These are phyloP conservation scores for Drosophila anomalata DNA, from an alignment of 2,888 invertebrate species.

Conservation along the genomic window DNA sequence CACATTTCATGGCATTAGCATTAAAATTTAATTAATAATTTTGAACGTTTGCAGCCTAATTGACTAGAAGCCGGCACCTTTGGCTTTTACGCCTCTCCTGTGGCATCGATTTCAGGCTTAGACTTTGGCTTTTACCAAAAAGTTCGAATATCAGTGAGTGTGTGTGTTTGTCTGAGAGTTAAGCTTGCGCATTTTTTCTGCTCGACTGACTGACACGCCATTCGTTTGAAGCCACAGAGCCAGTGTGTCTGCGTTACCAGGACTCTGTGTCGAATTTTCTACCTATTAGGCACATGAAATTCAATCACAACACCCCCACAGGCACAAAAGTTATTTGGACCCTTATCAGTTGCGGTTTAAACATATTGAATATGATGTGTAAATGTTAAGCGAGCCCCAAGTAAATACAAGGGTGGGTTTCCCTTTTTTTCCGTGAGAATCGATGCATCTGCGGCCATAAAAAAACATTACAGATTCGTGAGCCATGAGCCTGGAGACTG, in stretches of 20 bases:
- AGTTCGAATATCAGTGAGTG: slow-evolving; percentile 2
- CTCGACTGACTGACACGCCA: slow-evolving; percentile 62
- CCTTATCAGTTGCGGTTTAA: slow-evolving; percentile 67
- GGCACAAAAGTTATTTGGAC: slow-evolving; percentile 52
- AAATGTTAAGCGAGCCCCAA: slow-evolving; percentile 42
- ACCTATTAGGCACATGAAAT: slow-evolving; percentile 79
- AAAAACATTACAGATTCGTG: slow-evolving; percentile 42
- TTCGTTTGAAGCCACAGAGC: slow-evolving; percentile 27
- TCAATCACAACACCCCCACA: slow-evolving; percentile 65
- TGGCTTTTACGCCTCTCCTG: slow-evolving; percentile 48
- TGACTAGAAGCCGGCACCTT: slow-evolving; percentile 60
- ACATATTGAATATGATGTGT: slow-evolving; percentile 69
- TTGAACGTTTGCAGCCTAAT: slow-evolving; percentile 58
- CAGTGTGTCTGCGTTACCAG: slow-evolving; percentile 1
- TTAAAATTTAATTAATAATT: slow-evolving; percentile 72
- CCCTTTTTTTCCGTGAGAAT: slow-evolving; percentile 45
- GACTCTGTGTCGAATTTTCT: slow-evolving; percentile 74
- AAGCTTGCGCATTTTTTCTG: slow-evolving; percentile 67
- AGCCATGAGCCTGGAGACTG: slow-evolving; percentile 2
- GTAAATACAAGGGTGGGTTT: slow-evolving; percentile 13
- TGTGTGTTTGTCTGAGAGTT: slow-evolving; percentile 33
- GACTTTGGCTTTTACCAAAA: slow-evolving; percentile 18
- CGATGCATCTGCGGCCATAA: slow-evolving; percentile 59
- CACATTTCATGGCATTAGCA: slow-evolving; percentile 57
- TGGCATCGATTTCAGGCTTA: slow-evolving; percentile 49